Conservation (phyloP, 2,888 invertebrate species). For the Pachydiplax longipennis region DNA sequence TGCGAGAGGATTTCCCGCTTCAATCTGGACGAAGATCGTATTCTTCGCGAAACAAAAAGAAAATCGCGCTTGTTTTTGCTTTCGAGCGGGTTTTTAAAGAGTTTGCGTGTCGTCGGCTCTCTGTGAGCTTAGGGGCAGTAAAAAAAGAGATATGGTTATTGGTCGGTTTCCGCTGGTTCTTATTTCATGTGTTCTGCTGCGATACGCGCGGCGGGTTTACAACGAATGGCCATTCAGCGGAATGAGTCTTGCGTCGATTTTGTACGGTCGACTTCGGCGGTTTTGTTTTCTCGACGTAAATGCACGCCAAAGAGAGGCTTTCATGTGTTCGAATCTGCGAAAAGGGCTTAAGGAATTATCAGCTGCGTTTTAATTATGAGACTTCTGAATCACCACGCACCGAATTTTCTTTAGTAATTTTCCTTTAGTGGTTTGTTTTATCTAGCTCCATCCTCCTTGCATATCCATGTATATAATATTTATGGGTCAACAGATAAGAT, state of each 20-base stretch:
- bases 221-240: not conserved
- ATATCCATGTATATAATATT: too few relatives aligned
- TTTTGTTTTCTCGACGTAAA: not conserved
- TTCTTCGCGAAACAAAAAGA: not conserved
- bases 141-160: not conserved
- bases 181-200: not conserved
- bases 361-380: too few relatives aligned
- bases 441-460: too few relatives aligned
- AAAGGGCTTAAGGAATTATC: too few relatives aligned
- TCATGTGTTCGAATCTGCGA: too few relatives aligned
- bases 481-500: too few relatives aligned
- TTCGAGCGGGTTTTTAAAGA: not conserved
- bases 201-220: not conserved
- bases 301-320: too few relatives aligned
- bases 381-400: too few relatives aligned
- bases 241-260: not conserved
- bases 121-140: not conserved
- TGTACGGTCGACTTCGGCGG: not conserved
- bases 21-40: not conserved
- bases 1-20: not conserved
- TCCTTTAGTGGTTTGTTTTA: too few relatives aligned
- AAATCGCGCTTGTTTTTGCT: not conserved
- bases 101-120: not conserved
- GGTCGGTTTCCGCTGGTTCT: not conserved
- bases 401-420: too few relatives aligned